Percentiles rank a stretch among this genome's conserved stretches.
These are phyloP conservation scores for Streblospio benedicti DNA, from an alignment of 1,140 invertebrate genomes.

Conservation along the genomic window DNA sequence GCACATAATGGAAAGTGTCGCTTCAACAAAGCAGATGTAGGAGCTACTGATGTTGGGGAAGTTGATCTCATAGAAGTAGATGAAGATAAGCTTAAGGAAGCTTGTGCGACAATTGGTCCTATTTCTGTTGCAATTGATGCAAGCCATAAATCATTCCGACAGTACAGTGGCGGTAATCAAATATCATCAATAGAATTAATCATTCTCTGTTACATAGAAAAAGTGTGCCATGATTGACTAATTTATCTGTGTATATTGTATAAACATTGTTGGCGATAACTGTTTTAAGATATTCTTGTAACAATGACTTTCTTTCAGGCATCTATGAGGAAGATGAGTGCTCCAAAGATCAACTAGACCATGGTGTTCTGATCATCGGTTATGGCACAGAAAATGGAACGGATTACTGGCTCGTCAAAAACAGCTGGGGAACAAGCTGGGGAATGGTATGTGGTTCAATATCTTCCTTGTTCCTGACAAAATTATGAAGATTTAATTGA, in stretches of 20 bases:
- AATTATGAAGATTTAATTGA: too few relatives aligned
- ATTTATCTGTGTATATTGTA: too few relatives aligned
- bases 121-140: conserved; percentile 96
- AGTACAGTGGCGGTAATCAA: too few relatives aligned
- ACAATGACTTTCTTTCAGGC: conserved; percentile 3
- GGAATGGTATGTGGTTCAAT: too few relatives aligned
- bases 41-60: conserved; percentile 62
- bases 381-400: conserved; percentile 55
- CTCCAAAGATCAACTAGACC: conserved; percentile 31
- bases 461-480: too few relatives aligned
- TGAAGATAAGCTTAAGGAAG: conserved; percentile 55
- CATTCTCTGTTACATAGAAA: too few relatives aligned
- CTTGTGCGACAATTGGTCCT: conserved; percentile 56
- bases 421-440: too few relatives aligned
- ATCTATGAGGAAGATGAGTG: conserved; percentile 9
- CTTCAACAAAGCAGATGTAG: conserved; percentile 16
- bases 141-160: too few relatives aligned
- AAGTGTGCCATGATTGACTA: too few relatives aligned
- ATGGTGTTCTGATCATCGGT: conserved; percentile 50
- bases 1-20: conserved; percentile 49
- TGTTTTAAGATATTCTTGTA: too few relatives aligned
- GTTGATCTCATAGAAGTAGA: conserved; percentile 80
- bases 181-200: too few relatives aligned
- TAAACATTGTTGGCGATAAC: too few relatives aligned
- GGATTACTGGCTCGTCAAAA: conserved; percentile 29